Percentiles rank a stretch among this genome's conserved stretches.
These are phyloP conservation scores for Dendrolimus punctatus DNA, from an alignment of 1,140 invertebrate genomes.

Conservation along the genomic window DNA sequence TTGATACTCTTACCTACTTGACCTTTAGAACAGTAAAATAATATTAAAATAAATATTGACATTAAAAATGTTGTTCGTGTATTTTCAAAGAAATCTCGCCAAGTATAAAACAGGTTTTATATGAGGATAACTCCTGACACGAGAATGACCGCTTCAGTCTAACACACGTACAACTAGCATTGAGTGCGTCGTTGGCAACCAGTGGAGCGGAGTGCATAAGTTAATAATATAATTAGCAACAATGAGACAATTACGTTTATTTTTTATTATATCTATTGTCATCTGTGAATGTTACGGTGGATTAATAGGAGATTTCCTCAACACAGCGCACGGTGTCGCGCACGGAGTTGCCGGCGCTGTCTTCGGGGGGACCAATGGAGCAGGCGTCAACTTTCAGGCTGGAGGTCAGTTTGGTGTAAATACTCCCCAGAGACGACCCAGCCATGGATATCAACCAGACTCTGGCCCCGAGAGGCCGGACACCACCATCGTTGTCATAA, in stretches of 20 bases:
- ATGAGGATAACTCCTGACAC: slow-evolving; percentile 8
- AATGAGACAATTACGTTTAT: slow-evolving; percentile 5
- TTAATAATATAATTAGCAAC: neutral
- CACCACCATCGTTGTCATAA: slow-evolving; percentile 15
- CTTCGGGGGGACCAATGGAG: slow-evolving; percentile 9
- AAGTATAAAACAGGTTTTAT: slow-evolving; percentile 15
- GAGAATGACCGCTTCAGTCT: slow-evolving; percentile 18
- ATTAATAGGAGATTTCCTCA: slow-evolving; percentile 13
- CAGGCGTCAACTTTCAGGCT: slow-evolving; percentile 9
- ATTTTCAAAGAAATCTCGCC: no score
- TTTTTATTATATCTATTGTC: slow-evolving; percentile 13
- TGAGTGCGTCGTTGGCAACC: slow-evolving; percentile 5
- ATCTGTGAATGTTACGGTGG: slow-evolving; percentile 12
- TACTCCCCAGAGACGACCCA: slow-evolving; percentile 3
- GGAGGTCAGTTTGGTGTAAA: slow-evolving; percentile 4
- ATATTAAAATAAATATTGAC: no score
- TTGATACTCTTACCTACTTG: no score
- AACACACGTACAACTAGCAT: slow-evolving; percentile 8
- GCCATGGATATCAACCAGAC: neutral
- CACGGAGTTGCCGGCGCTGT: slow-evolving; percentile 10
- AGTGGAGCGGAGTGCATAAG: slow-evolving; percentile 1
- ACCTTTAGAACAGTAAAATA: no score
- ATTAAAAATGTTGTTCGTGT: no score
- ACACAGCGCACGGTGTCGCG: slow-evolving; percentile 14
- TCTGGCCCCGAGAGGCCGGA: slow-evolving; percentile 9